These are phyloP conservation scores for Dipodomys spectabilis DNA, from an alignment of 2,113 vertebrate genomes.

Conservation along the genomic window DNA sequence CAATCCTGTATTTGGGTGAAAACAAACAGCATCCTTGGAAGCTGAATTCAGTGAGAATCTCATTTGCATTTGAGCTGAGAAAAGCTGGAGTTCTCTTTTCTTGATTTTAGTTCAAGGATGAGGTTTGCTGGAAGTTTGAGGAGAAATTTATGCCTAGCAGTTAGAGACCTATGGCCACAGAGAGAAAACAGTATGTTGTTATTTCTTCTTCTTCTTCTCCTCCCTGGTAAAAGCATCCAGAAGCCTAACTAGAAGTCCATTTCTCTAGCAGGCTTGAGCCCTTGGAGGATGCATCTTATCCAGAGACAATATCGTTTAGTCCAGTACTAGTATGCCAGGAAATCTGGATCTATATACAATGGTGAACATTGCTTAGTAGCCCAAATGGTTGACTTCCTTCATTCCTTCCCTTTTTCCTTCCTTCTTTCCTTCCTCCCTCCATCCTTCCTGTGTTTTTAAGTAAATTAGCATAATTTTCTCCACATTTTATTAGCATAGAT, in stretches of 20 bases:
- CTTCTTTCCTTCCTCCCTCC: background rate
- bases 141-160: background rate
- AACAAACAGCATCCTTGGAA: background rate
- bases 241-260: background rate
- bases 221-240: background rate
- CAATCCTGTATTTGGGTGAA: background rate
- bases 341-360: background rate
- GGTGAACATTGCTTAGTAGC: background rate
- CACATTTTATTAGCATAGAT: too few species aligned
- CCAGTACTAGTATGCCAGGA: background rate
- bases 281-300: background rate
- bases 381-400: background rate
- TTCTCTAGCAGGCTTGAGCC: background rate
- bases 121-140: conserved; percentile 44
- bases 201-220: background rate
- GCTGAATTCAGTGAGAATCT: conserved; percentile 1
- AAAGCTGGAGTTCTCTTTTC: conserved; percentile 20
- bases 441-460: background rate
- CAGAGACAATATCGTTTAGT: background rate
- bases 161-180: background rate
- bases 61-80: conserved; percentile 21
- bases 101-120: conserved; percentile 4
- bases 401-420: background rate
- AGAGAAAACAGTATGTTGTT: background rate
- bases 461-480: background rate